These are phyloP conservation scores for Pelusios castaneus DNA, from an alignment of 2,113 vertebrate species.

Conservation along the genomic window DNA sequence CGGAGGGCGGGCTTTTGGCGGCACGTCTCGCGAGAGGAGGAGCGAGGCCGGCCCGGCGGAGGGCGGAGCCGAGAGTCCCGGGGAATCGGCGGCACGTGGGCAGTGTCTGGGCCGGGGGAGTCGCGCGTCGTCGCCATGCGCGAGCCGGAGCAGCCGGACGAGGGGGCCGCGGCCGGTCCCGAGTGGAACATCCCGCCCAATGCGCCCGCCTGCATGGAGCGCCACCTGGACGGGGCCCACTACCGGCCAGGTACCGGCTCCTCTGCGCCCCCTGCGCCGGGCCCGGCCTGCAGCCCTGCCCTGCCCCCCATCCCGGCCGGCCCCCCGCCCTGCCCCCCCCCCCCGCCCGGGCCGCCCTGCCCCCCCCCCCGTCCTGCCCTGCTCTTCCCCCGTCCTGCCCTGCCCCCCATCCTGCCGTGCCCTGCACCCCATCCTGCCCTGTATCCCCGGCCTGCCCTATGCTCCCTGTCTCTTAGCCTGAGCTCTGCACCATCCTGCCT, in stretches of 20 bases:
- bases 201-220: conserved; percentile 95
- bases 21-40: conserved; percentile 44
- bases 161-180: not conserved
- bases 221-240: conserved; percentile 85
- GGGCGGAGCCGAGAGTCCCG: not conserved
- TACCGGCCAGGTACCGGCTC: conserved; percentile 83
- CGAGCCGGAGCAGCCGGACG: conserved; percentile 21
- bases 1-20: too few relatives aligned
- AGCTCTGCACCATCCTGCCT: not conserved
- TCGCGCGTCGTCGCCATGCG: conserved; percentile 52
- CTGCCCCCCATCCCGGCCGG: too few relatives aligned
- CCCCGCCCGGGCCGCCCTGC: not conserved
- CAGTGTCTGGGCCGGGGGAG: too few relatives aligned
- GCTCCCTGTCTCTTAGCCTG: too few relatives aligned
- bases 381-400: too few relatives aligned
- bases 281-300: not conserved
- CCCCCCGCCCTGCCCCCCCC: too few relatives aligned
- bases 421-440: fast-evolving
- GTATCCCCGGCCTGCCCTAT: too few relatives aligned
- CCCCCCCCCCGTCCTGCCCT: too few relatives aligned
- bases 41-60: not conserved
- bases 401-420: not conserved
- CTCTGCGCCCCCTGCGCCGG: not conserved
- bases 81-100: conserved; percentile 11
- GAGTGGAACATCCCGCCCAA: conserved; percentile 90